phyloP scores from a whole-genome alignment of 2,797 vertebrate genomes.

The Gymnoscopelus microlampas region DNA sequence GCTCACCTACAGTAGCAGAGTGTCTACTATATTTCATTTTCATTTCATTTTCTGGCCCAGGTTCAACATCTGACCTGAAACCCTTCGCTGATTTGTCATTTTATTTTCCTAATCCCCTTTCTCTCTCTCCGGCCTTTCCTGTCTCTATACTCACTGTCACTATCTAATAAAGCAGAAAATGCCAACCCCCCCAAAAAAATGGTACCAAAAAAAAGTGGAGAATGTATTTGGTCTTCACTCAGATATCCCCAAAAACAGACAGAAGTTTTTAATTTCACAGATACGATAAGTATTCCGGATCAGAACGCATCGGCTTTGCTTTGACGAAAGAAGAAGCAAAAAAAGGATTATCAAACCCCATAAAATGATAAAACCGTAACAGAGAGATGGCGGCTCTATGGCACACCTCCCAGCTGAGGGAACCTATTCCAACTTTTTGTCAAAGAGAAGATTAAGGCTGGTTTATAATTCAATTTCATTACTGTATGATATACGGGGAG shows the following conservation, averaged over 20 bases:
- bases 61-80: too few relatives aligned
- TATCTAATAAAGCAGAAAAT: too few relatives aligned
- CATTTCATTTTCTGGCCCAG: too few relatives aligned
- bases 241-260: neutral
- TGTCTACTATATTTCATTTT: too few relatives aligned
- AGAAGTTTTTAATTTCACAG: constrained; percentile 13
- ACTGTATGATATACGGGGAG: constrained; percentile 66
- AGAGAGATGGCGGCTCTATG: constrained; percentile 26
- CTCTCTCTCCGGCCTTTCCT: too few relatives aligned
- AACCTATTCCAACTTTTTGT: constrained; percentile 61
- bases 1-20: too few relatives aligned
- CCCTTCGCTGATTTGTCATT: too few relatives aligned
- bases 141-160: too few relatives aligned
- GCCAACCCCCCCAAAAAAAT: too few relatives aligned
- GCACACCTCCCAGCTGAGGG: constrained; percentile 47
- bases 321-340: constrained; percentile 13
- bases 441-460: constrained; percentile 66
- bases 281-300: constrained; percentile 9
- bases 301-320: constrained; percentile 9
- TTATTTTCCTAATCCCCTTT: too few relatives aligned
- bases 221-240: neutral
- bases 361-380: constrained; percentile 18
- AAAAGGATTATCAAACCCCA: constrained; percentile 28
- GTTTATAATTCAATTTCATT: constrained; percentile 76
- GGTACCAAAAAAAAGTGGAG: neutral